Evolutionary conservation across 1,140 invertebrate species (phyloP), one percentile per base, ranked within the genome.

Genomic region (Pogonomyrmex californicus): DNA sequence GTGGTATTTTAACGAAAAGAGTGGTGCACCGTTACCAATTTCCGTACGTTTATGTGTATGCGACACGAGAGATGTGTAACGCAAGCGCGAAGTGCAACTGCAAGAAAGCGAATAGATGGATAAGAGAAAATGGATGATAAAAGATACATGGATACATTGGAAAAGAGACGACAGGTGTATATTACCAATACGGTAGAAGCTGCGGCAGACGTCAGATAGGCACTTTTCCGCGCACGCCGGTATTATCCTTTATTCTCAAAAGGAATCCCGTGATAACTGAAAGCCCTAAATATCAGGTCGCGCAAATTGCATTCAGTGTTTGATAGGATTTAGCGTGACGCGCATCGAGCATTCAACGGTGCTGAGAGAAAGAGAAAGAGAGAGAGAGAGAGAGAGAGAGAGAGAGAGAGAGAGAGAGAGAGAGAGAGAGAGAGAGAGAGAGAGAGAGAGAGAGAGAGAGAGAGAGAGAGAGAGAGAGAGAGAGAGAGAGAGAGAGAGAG

Each of bases 231-330:
- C 47, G n/a, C n/a, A 14, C 36, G 51, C 30, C n/a, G 47, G 44
- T 33, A 68, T 88, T 71, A 86, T 79, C 62, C 44, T 58, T 49
- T 38, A 58, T 68, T 10, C 71, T 78, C 87, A 63, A 81, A 83
- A 75, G 71, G 14, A 49, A 85, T 58, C 54, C 66, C 47, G 41
- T 77, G 71, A 68, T n/a, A n/a, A n/a, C 49, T 60, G 36, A 85
- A 85, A 85, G 86, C 79, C 65, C 71, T 77, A 88, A 88, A 85
- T 60, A 68, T 44, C 36, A 76, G 70, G 66, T 70, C 44, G 78
- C 56, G 17, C 47, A 65, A 82, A 87, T 87, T 87, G 73, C 82
- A 66, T 82, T 82, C 60, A 65, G 49, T 76, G 77, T 68, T 85
- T 60, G 81, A 85, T 85, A 62, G 49, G 79, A 83, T 83, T 83